These are phyloP conservation scores for Brachionus rotundiformis DNA, from an alignment of 1,140 invertebrate genomes.

Conservation along the genomic window DNA sequence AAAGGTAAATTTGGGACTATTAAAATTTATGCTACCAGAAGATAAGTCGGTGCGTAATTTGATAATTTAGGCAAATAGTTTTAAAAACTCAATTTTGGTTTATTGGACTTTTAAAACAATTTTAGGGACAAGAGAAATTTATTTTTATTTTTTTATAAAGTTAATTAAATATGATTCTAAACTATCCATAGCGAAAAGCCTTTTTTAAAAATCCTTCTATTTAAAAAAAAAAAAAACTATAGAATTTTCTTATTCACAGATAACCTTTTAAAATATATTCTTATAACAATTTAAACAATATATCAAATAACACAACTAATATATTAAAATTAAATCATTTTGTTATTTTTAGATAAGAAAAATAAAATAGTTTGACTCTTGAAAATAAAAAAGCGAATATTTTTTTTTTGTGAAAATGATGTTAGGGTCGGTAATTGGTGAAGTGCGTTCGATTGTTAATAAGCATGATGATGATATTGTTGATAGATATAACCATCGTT, in stretches of 20 bases:
- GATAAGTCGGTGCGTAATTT: background rate
- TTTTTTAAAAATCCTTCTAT: background rate
- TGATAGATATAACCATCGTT: slow-evolving; percentile 67
- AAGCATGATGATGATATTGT: slow-evolving; percentile 67
- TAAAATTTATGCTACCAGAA: background rate
- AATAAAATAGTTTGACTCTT: background rate
- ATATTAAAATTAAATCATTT: slow-evolving; percentile 1
- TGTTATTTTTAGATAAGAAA: background rate
- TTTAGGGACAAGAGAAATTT: background rate
- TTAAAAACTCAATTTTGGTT: background rate
- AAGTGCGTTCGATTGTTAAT: slow-evolving; percentile 12
- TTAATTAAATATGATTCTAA: slow-evolving; percentile 22
- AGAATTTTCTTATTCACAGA: background rate
- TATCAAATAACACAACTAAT: background rate
- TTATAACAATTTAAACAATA: background rate
- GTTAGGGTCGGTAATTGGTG: slow-evolving; percentile 27
- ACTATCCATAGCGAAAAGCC: background rate
- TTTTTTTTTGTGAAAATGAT: slow-evolving; percentile 10
- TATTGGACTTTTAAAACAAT: background rate
- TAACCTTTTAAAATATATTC: background rate
- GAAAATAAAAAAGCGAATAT: background rate
- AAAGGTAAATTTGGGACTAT: background rate
- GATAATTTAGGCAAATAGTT: background rate
- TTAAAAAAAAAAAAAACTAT: background rate
- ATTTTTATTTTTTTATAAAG: background rate